Evolutionary conservation across 2,797 vertebrate species (phyloP), one percentile per base, ranked within the genome.

Genomic region (Nannoperca australis): DNA sequence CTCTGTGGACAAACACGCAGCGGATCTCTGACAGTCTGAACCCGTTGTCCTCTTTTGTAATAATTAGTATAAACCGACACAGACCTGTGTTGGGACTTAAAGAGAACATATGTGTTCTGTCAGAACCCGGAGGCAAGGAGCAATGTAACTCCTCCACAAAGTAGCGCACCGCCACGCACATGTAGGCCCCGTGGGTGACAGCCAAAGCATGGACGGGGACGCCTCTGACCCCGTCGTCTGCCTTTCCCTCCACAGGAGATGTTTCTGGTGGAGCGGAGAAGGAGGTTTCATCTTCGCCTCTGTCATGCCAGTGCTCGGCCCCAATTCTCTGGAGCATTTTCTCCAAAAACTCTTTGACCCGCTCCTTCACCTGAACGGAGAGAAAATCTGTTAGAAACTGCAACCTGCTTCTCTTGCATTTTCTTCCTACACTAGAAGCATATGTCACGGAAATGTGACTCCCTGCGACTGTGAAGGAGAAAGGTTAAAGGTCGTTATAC

Each of bases 71-170:
- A 60, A 99, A 99, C 56, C 96, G 91, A 82, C 95, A 97, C 45
- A 99, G 89, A 47, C 97, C 98, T 0, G 98, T 96, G 82, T 99
- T 98, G 0, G 97, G 96, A 83, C 97, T 97, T n/a, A 97, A 90
- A 7, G 97, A 95, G 53, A 93, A 94, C 67, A 96, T 66, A 5
- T 95, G 94, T 0, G 93, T 90, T 85, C 91, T 91, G 74, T 95
- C 93, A 60, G 91, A 83, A 27, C 90, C 73, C 0, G n/a, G 60
- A 36, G 96, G 96, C 36, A 96, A 73, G 38, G 91, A 53, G 88
- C 97, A 97, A 4, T 73, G 76, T 2, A 99, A 89, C 77, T 98
- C 96, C n/a, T 96, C 96, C 80, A 97, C 93, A 68, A 99, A 95
- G 92, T 97, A 96, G 49, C 83, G 88, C 55, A 97, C 76, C 32